These are phyloP conservation scores for Anguilla marmorata DNA, from an alignment of 2,797 vertebrate genomes.

Conservation along the genomic window DNA sequence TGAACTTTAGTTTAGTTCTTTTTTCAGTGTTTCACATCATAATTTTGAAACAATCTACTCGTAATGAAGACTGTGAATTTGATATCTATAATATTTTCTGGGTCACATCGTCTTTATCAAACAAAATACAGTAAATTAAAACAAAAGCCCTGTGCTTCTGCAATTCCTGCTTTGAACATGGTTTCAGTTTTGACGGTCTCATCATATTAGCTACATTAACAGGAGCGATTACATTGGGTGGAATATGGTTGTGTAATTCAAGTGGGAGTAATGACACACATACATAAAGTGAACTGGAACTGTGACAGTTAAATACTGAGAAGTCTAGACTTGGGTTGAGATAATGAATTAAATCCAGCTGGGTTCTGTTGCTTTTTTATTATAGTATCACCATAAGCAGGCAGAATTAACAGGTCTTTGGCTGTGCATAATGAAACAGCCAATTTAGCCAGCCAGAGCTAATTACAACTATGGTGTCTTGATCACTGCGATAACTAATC, in stretches of 20 bases:
- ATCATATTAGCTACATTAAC: too few relatives aligned
- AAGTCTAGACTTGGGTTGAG: constrained; percentile 11
- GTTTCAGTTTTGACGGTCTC: too few relatives aligned
- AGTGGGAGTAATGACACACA: neutral
- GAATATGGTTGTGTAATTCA: neutral
- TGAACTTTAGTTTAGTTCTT: too few relatives aligned
- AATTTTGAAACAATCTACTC: too few relatives aligned
- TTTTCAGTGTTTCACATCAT: too few relatives aligned
- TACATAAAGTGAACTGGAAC: constrained; percentile 21
- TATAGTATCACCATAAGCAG: neutral
- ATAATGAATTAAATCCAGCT: neutral
- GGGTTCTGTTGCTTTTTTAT: neutral
- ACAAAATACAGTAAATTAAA: neutral
- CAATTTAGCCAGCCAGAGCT: neutral
- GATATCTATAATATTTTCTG: too few relatives aligned
- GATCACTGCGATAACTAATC: neutral
- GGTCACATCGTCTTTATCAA: neutral
- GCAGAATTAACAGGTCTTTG: neutral
- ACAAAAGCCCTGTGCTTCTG: neutral
- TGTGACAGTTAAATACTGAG: constrained; percentile 10
- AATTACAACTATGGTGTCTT: neutral
- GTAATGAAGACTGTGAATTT: too few relatives aligned
- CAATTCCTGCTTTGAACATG: too few relatives aligned
- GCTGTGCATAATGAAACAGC: neutral
- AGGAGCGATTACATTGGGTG: too few relatives aligned